Conservation (phyloP, 2,113 vertebrate genomes). For the Isurus oxyrinchus region DNA sequence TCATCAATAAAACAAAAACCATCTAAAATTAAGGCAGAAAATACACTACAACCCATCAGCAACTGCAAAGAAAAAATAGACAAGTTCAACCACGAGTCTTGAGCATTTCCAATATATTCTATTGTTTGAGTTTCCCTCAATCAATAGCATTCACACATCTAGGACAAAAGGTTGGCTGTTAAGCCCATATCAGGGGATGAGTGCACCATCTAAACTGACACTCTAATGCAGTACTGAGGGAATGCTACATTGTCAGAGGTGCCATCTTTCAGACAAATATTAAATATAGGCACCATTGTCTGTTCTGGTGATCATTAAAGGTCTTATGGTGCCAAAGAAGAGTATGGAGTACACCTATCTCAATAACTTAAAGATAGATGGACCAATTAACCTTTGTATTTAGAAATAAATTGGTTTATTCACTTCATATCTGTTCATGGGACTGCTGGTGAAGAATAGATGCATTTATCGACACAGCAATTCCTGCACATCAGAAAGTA, state of each 20-base stretch:
- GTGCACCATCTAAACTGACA: not conserved
- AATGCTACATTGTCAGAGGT: not conserved
- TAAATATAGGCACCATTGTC: not conserved
- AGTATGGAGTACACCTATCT: not conserved
- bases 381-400: not conserved
- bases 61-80: not conserved
- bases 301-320: not conserved
- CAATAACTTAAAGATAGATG: not conserved
- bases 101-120: not conserved
- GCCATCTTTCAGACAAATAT: not conserved
- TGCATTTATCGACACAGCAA: not conserved
- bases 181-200: not conserved
- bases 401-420: not conserved
- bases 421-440: not conserved
- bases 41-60: not conserved
- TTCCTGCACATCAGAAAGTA: not conserved
- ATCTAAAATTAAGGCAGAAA: not conserved
- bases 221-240: not conserved
- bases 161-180: not conserved
- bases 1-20: not conserved
- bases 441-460: not conserved
- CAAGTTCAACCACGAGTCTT: not conserved
- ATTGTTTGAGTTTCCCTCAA: not conserved
- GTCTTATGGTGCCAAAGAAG: not conserved
- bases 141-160: not conserved